A percentile compares a stretch with the other conserved stretches of the same genome.
phyloP scores from a whole-genome alignment of 2,888 invertebrate species.

The Caenorhabditis sp. region DNA sequence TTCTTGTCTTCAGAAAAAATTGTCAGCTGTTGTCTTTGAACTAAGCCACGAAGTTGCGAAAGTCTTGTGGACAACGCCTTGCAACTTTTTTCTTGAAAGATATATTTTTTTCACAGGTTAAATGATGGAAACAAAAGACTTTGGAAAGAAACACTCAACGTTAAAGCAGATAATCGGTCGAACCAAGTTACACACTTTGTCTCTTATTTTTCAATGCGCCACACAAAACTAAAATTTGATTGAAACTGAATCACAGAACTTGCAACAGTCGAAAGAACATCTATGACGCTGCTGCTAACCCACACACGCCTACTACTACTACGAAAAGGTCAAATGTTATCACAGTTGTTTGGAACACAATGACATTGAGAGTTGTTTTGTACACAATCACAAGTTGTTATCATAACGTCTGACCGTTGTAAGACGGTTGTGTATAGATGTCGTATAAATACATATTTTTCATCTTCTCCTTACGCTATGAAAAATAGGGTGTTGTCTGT shows the following conservation, averaged over 20 bases:
- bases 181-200: too few relatives aligned
- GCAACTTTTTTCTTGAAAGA: slow-evolving; percentile 5
- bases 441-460: background rate
- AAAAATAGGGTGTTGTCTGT: slow-evolving; percentile 6
- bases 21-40: slow-evolving; percentile 42
- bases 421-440: slow-evolving; percentile 10
- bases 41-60: slow-evolving; percentile 33
- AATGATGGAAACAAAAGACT: slow-evolving; percentile 1
- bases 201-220: too few relatives aligned
- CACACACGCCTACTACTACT: background rate
- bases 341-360: slow-evolving; percentile 41
- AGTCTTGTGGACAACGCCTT: background rate
- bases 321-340: slow-evolving; percentile 26
- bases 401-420: slow-evolving; percentile 19
- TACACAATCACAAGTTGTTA: slow-evolving; percentile 23
- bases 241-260: slow-evolving; percentile 9
- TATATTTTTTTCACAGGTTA: slow-evolving; percentile 10
- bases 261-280: slow-evolving; percentile 16
- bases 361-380: slow-evolving; percentile 26
- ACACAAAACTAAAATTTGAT: background rate
- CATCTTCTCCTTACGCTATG: background rate
- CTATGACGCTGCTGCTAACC: slow-evolving; percentile 12
- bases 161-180: too few relatives aligned
- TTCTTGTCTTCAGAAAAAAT: background rate
- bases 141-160: too few relatives aligned